Evolutionary conservation across 2,797 vertebrate genomes (phyloP), one percentile per base, ranked within the genome.

Genomic region (Buphagus erythrorhynchus): DNA sequence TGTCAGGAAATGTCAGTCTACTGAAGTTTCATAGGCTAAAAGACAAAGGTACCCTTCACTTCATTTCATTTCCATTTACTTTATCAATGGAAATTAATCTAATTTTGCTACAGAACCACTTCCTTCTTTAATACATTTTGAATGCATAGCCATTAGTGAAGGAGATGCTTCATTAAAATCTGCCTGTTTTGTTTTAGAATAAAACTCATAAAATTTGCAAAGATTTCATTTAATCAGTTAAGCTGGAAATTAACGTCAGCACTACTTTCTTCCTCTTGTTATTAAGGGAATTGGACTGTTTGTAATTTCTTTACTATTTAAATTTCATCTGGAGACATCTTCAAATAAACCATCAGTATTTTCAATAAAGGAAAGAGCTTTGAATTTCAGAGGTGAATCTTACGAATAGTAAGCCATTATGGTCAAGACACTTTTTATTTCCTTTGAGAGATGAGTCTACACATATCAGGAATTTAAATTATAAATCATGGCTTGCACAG

Each of bases 141-240:
- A 92, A 90, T 87, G 29, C 40, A 43, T 9, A 49, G 45, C 66
- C 82, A 49, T 95, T 95, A 75, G 45, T 38, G 58, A 63, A 77
- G 35, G 81, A 78, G 38, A 90, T 51, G 54, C n/a, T 73, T 92
- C 72, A 88, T 90, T 89, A 92, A 94, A 93, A 88, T 85, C 51
- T 90, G 48, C 67, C 58, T 63, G 28, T 19, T 96, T 90, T 95
- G 54, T 92, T 91, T 91, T 69, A 86, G 72, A 92, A 17, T 48
- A 40, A 93, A 94, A 63, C 15, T 57, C 79, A 69, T 59, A 92
- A 95, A 62, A 88, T 85, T 80, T 72, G 24, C 51, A 93, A 85
- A 85, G 40, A 48, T 72, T 84, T 82, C 52, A 84, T 95, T 93
- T 63, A 79, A 87, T 86, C 80, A 80, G 35, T 74, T 85, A 76